These are phyloP conservation scores for Epinephelus fuscoguttatus DNA, from an alignment of 2,113 vertebrate genomes.

Conservation along the genomic window DNA sequence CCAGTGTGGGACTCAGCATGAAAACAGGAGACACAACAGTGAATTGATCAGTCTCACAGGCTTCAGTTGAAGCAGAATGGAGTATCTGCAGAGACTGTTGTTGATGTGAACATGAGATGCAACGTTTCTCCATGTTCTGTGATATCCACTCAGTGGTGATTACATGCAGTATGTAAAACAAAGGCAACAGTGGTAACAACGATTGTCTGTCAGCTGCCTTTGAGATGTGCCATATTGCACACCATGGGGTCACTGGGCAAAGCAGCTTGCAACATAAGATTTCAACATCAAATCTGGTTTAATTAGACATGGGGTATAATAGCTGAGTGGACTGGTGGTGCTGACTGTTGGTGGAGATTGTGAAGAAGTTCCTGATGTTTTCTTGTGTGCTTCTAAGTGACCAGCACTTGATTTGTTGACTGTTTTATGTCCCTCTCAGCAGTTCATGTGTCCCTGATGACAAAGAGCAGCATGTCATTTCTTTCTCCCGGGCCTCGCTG, in stretches of 20 bases:
- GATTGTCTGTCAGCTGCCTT: background rate
- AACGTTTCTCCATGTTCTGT: too few relatives aligned
- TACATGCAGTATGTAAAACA: background rate
- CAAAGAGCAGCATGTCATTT: slow-evolving; percentile 50
- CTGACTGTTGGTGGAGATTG: background rate
- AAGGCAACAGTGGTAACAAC: too few relatives aligned
- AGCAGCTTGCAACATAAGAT: background rate
- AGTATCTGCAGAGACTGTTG: too few relatives aligned
- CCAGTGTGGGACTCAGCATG: too few relatives aligned
- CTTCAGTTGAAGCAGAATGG: too few relatives aligned
- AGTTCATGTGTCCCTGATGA: slow-evolving; percentile 35
- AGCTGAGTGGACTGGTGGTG: background rate
- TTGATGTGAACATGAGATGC: too few relatives aligned
- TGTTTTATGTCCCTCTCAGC: slow-evolving; percentile 22
- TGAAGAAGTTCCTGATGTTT: background rate
- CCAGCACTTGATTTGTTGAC: slow-evolving; percentile 6
- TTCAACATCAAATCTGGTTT: background rate
- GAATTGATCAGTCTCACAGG: too few relatives aligned
- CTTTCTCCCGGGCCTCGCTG: slow-evolving; percentile 36
- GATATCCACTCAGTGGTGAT: too few relatives aligned
- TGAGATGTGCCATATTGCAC: too few relatives aligned
- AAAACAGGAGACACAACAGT: too few relatives aligned
- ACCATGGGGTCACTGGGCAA: too few relatives aligned
- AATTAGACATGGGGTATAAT: background rate
- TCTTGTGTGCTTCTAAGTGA: background rate